Evolutionary conservation across 2,888 invertebrate genomes (phyloP).

Genomic region (Sceliomorpha sp.): DNA sequence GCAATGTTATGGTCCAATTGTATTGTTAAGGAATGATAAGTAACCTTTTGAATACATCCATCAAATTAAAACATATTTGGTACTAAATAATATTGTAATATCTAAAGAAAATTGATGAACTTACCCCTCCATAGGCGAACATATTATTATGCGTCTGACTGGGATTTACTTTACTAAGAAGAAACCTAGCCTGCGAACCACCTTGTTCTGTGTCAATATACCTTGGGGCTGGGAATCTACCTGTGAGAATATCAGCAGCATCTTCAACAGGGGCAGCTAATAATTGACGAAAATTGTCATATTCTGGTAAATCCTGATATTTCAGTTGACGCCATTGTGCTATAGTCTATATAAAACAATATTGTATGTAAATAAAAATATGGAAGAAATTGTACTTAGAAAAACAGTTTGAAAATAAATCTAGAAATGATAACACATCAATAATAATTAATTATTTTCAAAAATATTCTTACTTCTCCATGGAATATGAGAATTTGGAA

Average conservation of each 20-base stretch:
- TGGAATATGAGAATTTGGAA: slow-evolving; percentile 99
- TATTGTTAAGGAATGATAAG: too few species aligned
- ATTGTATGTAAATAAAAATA: neutral
- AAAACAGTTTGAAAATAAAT: slow-evolving; percentile 1
- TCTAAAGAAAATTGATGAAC: too few species aligned
- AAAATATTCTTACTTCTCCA: slow-evolving; percentile 88
- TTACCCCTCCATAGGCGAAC: slow-evolving; percentile 96
- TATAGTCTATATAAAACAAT: slow-evolving; percentile 86
- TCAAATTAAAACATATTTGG: too few species aligned
- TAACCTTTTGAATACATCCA: too few species aligned
- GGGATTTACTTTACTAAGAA: slow-evolving; percentile 99
- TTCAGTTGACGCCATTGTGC: slow-evolving; percentile 97
- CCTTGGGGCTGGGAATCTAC: slow-evolving; percentile 98
- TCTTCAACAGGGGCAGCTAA: slow-evolving; percentile 98
- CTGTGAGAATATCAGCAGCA: slow-evolving; percentile 97
- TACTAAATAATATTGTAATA: too few species aligned
- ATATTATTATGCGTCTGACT: slow-evolving; percentile 99
- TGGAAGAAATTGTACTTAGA: neutral
- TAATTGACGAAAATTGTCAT: slow-evolving; percentile 98
- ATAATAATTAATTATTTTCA: slow-evolving; percentile 10
- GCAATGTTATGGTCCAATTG: too few species aligned
- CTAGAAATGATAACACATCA: slow-evolving; percentile 12
- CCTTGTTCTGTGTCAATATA: slow-evolving; percentile 99
- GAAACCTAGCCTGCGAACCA: slow-evolving; percentile 99
- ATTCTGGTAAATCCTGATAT: slow-evolving; percentile 98